Evolutionary conservation across 1,140 invertebrate species (phyloP).

Genomic region (Galleria mellonella): DNA sequence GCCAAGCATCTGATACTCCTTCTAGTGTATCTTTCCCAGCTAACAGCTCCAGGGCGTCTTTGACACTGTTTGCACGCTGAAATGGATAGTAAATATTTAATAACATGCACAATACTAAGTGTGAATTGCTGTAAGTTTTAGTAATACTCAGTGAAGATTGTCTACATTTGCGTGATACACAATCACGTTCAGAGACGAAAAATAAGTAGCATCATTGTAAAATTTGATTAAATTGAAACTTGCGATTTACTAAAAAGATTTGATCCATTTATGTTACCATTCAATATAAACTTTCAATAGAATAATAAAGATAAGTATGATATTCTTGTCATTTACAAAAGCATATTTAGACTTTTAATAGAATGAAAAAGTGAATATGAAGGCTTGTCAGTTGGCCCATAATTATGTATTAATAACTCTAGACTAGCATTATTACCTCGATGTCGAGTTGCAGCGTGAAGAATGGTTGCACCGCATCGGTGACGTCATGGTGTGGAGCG

Average conservation of each 20-base stretch:
- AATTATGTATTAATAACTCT: too few species aligned
- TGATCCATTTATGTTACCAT: too few species aligned
- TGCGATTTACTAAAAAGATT: too few species aligned
- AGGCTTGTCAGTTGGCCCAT: too few species aligned
- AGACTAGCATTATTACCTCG: too few species aligned
- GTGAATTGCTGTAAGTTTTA: background rate
- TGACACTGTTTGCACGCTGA: constrained; percentile 88
- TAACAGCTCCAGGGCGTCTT: constrained; percentile 89
- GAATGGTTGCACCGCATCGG: constrained; percentile 92
- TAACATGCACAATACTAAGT: background rate
- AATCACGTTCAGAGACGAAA: constrained; percentile 37
- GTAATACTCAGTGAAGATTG: constrained; percentile 23
- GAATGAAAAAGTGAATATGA: too few species aligned
- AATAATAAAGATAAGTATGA: too few species aligned
- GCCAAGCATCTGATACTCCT: constrained; percentile 88
- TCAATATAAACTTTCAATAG: too few species aligned
- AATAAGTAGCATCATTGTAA: constrained; percentile 37
- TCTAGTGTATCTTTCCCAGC: constrained; percentile 89
- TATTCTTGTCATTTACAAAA: too few species aligned
- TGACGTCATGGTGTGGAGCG: constrained; percentile 82
- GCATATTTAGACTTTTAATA: too few species aligned
- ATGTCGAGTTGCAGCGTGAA: constrained; percentile 96
- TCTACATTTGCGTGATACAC: constrained; percentile 17
- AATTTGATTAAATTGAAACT: too few species aligned
- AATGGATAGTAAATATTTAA: constrained; percentile 23